These are phyloP conservation scores for Ctenodactylus gundi DNA, from an alignment of 2,113 vertebrate genomes.

Conservation along the genomic window DNA sequence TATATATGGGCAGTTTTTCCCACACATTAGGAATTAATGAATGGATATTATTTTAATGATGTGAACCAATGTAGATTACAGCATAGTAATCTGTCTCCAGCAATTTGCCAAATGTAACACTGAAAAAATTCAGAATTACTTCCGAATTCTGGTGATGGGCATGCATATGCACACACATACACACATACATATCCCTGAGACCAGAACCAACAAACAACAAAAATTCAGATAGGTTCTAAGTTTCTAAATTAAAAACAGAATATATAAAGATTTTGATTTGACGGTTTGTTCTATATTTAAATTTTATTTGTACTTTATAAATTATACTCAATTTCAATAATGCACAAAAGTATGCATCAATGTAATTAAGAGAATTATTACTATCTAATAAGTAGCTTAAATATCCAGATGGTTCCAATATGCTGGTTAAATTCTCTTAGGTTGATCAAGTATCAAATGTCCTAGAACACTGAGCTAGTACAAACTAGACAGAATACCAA, in stretches of 20 bases:
- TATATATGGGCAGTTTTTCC: neutral
- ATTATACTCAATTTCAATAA: slow-evolving; percentile 50
- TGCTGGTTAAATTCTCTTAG: slow-evolving; percentile 30
- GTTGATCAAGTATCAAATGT: slow-evolving; percentile 20
- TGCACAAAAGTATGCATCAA: slow-evolving; percentile 9
- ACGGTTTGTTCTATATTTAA: slow-evolving; percentile 34
- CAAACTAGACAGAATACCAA: neutral
- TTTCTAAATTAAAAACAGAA: neutral
- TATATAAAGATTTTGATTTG: slow-evolving; percentile 50
- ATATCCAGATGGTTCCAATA: slow-evolving; percentile 23
- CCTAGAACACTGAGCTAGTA: slow-evolving; percentile 19
- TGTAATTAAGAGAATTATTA: neutral
- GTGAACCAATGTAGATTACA: neutral
- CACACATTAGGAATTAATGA: neutral
- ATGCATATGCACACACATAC: neutral
- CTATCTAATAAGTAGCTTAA: slow-evolving; percentile 25
- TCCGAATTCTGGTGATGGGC: slow-evolving; percentile 8
- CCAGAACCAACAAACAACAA: slow-evolving; percentile 1
- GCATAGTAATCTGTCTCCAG: slow-evolving; percentile 9
- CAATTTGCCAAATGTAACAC: neutral
- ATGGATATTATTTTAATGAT: neutral
- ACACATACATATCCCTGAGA: neutral
- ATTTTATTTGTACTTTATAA: slow-evolving; percentile 31
- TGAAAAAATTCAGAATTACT: slow-evolving; percentile 32
- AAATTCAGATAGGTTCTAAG: neutral